phyloP scores from a whole-genome alignment of 2,888 invertebrate species.

The Lymantria monacha region DNA sequence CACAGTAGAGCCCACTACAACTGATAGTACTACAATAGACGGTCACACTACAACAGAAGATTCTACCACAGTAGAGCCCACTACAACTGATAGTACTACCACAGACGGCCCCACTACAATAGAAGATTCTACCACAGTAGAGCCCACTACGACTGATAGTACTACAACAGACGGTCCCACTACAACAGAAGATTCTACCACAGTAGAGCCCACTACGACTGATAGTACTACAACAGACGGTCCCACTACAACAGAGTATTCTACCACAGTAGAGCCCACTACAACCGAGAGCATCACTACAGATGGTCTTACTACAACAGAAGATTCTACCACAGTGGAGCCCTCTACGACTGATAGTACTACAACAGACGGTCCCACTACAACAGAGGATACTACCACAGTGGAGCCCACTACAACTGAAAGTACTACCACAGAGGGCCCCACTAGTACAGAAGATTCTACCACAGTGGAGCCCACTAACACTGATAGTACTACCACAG shows the following conservation, averaged over 20 bases:
- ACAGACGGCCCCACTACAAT: neutral
- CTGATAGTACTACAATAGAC: neutral
- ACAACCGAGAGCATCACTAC: conserved; percentile 3
- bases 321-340: conserved; percentile 5
- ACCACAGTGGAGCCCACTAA: conserved; percentile 4
- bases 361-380: neutral
- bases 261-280: conserved; percentile 6
- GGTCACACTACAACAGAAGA: conserved; percentile 7
- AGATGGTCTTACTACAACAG: neutral
- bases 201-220: conserved; percentile 1
- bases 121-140: conserved; percentile 3
- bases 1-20: conserved; percentile 2
- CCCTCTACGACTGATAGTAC: conserved; percentile 2
- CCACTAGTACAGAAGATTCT: conserved; percentile 1
- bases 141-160: conserved; percentile 5
- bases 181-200: conserved; percentile 1
- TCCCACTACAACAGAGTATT: neutral
- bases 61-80: neutral
- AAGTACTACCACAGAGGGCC: neutral
- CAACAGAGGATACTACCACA: conserved; percentile 2
- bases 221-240: conserved; percentile 2
- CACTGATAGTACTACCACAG: conserved; percentile 2
- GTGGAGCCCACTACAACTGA: neutral
- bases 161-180: neutral
- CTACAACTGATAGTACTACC: conserved; percentile 3